These are phyloP conservation scores for Sebastolobus alascanus DNA, from an alignment of 2,797 vertebrate species.

Conservation along the genomic window DNA sequence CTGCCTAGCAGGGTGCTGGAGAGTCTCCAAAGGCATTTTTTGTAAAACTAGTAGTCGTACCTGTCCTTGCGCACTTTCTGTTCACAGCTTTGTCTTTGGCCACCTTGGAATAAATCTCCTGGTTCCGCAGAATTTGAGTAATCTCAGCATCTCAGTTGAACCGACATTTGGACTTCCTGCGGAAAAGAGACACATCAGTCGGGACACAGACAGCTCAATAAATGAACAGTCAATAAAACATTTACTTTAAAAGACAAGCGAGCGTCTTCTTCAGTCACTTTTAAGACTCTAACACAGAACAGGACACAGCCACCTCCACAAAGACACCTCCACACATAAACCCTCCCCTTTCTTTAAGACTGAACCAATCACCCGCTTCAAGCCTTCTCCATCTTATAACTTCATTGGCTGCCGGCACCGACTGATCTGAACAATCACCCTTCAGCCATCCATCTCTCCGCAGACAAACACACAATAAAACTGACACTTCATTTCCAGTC, in stretches of 20 bases:
- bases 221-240: background rate
- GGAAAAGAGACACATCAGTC: constrained; percentile 30
- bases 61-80: background rate
- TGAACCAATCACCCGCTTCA: constrained; percentile 37
- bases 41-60: background rate
- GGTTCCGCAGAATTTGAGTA: background rate
- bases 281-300: constrained; percentile 6
- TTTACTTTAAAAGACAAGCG: constrained; percentile 19
- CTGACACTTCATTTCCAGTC: constrained; percentile 65
- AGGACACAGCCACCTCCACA: constrained; percentile 17
- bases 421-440: constrained; percentile 47
- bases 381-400: constrained; percentile 3
- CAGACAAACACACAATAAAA: constrained; percentile 66
- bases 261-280: constrained; percentile 17
- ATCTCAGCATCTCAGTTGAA: constrained; percentile 21
- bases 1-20: constrained; percentile 66
- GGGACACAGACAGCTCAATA: background rate
- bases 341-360: constrained; percentile 16
- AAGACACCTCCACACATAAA: constrained; percentile 12
- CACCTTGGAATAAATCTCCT: constrained; percentile 3
- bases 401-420: constrained; percentile 52
- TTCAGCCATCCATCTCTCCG: constrained; percentile 54
- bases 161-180: constrained; percentile 52
- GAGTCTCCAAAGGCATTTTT: constrained; percentile 79
- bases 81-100: constrained; percentile 2